Evolutionary conservation across 2,113 vertebrate species (phyloP), one percentile per base, ranked within the genome.

Genomic region (Melanerpes aurifrons): DNA sequence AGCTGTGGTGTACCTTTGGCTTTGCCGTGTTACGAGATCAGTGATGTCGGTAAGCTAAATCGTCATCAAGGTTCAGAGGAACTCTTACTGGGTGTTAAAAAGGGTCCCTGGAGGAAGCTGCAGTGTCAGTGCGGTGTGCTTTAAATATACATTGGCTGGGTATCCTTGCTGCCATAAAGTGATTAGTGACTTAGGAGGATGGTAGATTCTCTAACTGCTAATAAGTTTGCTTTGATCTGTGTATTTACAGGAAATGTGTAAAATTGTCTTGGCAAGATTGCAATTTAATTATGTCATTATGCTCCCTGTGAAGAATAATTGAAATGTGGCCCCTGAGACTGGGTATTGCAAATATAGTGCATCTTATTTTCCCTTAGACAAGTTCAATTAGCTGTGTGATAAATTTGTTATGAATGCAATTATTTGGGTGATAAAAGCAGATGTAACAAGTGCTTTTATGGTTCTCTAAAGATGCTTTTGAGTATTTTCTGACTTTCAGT

Each of bases 351-450:
- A 97, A 97, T 97, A 96, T 81, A 97, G 86, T 72, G 88, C 93
- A 97, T 98, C 95, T 96, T 97, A 96, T 97, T 97, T 98, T 96
- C 96, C 97, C 95, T 97, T 98, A 94, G 95, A 97, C 97, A 97
- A 96, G 94, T 97, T 98, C 98, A 98, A 98, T 98, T 95, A 97
- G 91, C 89, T 97, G 87, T 96, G 89, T 96, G 92, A 95, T 97
- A 94, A 95, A 97, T 98, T 97, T 97, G 91, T 98, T 98, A 92
- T 92, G 97, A 98, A 97, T 97, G 94, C 90, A 98, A 90, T 98
- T 98, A 97, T 96, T 97, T 94, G 86, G 81, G 95, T 98, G 96
- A 97, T 97, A 96, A 97, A 97, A 98, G 86, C 91, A 76, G 61
- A 94, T 93, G 90, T 62, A 93, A 93, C 82, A 94, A 90, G 76